Percentiles rank a stretch among this genome's conserved stretches.
Conservation (phyloP, 2,888 invertebrate genomes). For the Oxycera nigricornis region DNA sequence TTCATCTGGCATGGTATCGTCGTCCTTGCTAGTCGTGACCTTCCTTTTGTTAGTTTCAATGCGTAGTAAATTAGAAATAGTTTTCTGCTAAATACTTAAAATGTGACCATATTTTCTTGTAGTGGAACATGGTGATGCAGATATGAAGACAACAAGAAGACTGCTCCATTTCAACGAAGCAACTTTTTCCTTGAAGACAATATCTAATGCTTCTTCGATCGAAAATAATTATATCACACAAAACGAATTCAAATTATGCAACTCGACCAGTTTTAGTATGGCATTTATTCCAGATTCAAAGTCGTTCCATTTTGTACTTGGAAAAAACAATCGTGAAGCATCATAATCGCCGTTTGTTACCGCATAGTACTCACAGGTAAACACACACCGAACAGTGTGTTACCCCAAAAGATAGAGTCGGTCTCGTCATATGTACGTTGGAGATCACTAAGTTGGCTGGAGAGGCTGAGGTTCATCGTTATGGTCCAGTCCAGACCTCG, state of each 20-base stretch:
- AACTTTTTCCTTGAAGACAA: too few species aligned
- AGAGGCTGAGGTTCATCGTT: constrained; percentile 1
- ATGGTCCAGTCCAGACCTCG: neutral
- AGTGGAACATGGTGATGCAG: too few species aligned
- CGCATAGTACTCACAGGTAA: neutral
- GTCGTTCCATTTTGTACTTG: neutral
- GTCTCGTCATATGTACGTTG: too few species aligned
- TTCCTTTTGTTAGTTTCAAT: too few species aligned
- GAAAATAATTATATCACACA: neutral
- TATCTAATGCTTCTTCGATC: neutral
- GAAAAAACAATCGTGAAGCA: neutral
- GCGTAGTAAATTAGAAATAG: too few species aligned
- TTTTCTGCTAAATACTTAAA: too few species aligned
- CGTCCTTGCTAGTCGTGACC: too few species aligned
- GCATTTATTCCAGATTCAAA: neutral
- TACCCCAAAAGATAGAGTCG: neutral
- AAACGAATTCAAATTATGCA: neutral
- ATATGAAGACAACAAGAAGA: too few species aligned
- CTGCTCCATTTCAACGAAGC: too few species aligned
- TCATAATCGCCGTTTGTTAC: neutral
- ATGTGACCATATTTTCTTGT: too few species aligned
- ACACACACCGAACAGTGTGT: neutral
- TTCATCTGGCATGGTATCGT: too few species aligned
- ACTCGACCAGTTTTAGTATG: neutral
- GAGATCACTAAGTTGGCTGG: neutral